Conservation (phyloP, 2,797 vertebrate genomes). For the Rhodeus uyekii region DNA sequence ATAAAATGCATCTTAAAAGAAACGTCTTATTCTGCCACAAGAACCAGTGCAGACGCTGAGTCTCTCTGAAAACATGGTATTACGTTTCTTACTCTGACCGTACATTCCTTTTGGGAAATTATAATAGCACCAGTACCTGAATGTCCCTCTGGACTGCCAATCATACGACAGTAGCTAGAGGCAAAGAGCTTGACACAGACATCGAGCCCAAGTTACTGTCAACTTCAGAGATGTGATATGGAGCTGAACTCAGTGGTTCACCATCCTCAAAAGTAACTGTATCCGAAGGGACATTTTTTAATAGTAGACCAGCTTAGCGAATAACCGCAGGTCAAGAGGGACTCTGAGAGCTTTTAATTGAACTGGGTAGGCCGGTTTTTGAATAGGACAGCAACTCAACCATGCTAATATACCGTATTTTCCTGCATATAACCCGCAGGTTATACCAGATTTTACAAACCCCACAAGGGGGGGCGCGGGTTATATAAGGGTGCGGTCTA, state of each 20-base stretch:
- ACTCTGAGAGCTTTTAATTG: background rate
- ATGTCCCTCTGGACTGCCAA: slow-evolving; percentile 59
- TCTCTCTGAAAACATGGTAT: slow-evolving; percentile 65
- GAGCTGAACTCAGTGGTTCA: slow-evolving; percentile 50
- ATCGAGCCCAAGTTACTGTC: slow-evolving; percentile 71
- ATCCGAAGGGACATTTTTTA: slow-evolving; percentile 37
- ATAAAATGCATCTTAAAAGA: background rate
- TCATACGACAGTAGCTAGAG: slow-evolving; percentile 68
- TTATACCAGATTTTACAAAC: too few species aligned
- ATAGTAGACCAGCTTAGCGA: background rate
- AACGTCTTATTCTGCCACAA: background rate
- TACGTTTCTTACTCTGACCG: slow-evolving; percentile 72
- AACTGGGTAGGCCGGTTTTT: background rate
- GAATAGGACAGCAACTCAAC: background rate
- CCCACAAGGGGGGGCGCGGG: too few species aligned
- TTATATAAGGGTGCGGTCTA: too few species aligned
- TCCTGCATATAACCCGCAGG: too few species aligned
- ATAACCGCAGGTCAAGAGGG: slow-evolving; percentile 24
- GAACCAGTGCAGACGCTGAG: background rate
- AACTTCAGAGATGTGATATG: slow-evolving; percentile 64
- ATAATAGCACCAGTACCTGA: slow-evolving; percentile 49
- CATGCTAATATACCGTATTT: background rate
- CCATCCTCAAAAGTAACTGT: slow-evolving; percentile 47
- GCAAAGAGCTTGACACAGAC: slow-evolving; percentile 66
- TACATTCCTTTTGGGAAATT: slow-evolving; percentile 69